These are phyloP conservation scores for Steinernema khuongi DNA, from an alignment of 1,140 invertebrate genomes.

Conservation along the genomic window DNA sequence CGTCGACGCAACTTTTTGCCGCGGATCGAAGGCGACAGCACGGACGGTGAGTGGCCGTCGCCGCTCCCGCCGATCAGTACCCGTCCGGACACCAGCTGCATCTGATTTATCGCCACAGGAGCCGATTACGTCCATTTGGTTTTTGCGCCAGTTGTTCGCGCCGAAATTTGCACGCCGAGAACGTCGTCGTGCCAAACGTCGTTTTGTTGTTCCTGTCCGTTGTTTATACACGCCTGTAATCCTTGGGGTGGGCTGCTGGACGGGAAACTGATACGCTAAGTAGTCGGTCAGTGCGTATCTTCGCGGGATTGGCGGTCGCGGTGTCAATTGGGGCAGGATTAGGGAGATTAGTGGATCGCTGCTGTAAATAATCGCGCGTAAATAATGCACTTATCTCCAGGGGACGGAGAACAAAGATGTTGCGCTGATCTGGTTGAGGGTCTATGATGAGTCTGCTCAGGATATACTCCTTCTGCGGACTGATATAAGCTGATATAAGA, in stretches of 20 bases:
- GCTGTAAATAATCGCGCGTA: no score
- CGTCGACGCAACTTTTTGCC: background rate
- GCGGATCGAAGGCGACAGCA: background rate
- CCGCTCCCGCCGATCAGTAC: background rate
- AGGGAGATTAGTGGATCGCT: no score
- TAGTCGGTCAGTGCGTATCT: background rate
- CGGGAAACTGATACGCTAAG: background rate
- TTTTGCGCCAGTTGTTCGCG: background rate
- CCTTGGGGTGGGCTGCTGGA: background rate
- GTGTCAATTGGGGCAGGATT: no score
- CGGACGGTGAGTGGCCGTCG: background rate
- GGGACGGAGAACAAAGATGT: no score
- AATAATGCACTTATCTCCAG: no score
- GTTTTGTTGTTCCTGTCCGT: background rate
- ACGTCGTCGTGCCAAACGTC: background rate
- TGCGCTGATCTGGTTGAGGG: no score
- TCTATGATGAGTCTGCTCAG: no score
- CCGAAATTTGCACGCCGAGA: background rate
- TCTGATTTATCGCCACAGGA: background rate
- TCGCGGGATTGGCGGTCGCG: no score
- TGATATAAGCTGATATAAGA: no score
- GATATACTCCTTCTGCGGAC: no score
- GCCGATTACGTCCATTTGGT: background rate
- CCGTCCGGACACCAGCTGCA: background rate
- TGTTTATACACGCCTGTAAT: constrained; percentile 8